Evolutionary conservation across 2,797 vertebrate species (phyloP).

Genomic region (Melanotaenia maccullochi): DNA sequence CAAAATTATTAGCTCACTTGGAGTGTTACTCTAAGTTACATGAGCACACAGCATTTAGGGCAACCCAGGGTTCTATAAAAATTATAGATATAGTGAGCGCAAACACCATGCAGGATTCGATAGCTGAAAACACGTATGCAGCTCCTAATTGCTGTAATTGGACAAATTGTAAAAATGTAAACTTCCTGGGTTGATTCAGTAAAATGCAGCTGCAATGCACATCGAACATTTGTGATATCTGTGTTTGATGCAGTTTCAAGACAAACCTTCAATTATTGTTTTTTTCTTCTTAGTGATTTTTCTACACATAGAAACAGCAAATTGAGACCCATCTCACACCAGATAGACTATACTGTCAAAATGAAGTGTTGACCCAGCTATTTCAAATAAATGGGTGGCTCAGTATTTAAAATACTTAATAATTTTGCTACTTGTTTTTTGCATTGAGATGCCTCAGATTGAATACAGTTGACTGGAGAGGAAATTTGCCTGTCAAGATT

Average conservation of each 20-base stretch:
- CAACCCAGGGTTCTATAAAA: slow-evolving; percentile 29
- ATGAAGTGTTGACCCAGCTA: slow-evolving; percentile 32
- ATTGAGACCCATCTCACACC: slow-evolving; percentile 32
- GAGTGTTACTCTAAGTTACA: slow-evolving; percentile 68
- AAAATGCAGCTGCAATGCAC: slow-evolving; percentile 29
- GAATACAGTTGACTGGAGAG: slow-evolving; percentile 72
- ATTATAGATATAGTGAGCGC: slow-evolving; percentile 28
- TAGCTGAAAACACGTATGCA: slow-evolving; percentile 26
- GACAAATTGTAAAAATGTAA: slow-evolving; percentile 17
- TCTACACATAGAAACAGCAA: slow-evolving; percentile 28
- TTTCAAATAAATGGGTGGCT: slow-evolving; percentile 49
- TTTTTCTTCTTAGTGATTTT: slow-evolving; percentile 40
- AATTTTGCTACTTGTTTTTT: slow-evolving; percentile 74
- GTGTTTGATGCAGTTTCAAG: slow-evolving; percentile 25
- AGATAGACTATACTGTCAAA: slow-evolving; percentile 28
- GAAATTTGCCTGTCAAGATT: slow-evolving; percentile 82
- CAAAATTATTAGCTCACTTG: slow-evolving; percentile 74
- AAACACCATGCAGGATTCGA: slow-evolving; percentile 15
- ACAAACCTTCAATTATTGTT: slow-evolving; percentile 24
- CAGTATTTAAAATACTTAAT: slow-evolving; percentile 59
- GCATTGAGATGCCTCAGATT: slow-evolving; percentile 66
- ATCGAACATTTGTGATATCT: slow-evolving; percentile 24
- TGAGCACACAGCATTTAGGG: slow-evolving; percentile 44
- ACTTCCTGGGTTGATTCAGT: slow-evolving; percentile 47
- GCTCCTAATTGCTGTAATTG: slow-evolving; percentile 34